phyloP scores from a whole-genome alignment of 2,797 vertebrate genomes.

The Atherinosoma microstoma region DNA sequence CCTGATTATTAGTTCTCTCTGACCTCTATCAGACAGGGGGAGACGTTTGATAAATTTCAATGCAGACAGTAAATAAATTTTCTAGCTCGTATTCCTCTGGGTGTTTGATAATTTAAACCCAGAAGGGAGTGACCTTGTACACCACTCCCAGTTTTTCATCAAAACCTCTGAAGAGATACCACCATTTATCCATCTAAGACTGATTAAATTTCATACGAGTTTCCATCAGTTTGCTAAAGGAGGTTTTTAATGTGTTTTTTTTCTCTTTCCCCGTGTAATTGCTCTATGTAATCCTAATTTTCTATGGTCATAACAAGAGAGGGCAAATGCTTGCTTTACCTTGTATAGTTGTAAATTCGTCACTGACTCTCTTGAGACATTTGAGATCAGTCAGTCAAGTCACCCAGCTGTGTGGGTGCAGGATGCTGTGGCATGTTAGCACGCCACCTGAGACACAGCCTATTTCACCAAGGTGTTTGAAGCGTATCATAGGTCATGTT shows the following conservation, averaged over 20 bases:
- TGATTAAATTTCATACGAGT: neutral
- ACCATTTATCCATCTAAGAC: neutral
- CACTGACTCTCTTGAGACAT: conserved; percentile 25
- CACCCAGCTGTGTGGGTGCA: neutral
- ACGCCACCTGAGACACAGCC: neutral
- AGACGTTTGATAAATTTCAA: conserved; percentile 29
- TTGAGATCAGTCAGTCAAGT: conserved; percentile 21
- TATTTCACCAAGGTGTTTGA: conserved; percentile 22
- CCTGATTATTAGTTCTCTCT: conserved; percentile 14
- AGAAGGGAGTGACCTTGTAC: conserved; percentile 37
- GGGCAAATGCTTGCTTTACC: neutral
- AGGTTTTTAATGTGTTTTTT: neutral
- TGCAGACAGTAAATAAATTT: neutral
- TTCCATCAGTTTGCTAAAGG: neutral
- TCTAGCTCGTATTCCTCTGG: conserved; percentile 17
- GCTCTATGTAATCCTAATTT: conserved; percentile 30
- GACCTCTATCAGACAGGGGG: conserved; percentile 17
- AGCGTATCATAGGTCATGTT: conserved; percentile 36
- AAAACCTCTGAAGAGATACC: neutral
- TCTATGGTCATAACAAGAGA: conserved; percentile 23
- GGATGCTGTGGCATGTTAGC: conserved; percentile 20
- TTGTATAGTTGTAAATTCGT: neutral
- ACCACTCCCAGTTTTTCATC: conserved; percentile 5
- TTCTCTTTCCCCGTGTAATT: neutral
- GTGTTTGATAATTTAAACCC: conserved; percentile 27